Conservation (phyloP, 2,888 invertebrate species). For the Tinea semifulvella region DNA sequence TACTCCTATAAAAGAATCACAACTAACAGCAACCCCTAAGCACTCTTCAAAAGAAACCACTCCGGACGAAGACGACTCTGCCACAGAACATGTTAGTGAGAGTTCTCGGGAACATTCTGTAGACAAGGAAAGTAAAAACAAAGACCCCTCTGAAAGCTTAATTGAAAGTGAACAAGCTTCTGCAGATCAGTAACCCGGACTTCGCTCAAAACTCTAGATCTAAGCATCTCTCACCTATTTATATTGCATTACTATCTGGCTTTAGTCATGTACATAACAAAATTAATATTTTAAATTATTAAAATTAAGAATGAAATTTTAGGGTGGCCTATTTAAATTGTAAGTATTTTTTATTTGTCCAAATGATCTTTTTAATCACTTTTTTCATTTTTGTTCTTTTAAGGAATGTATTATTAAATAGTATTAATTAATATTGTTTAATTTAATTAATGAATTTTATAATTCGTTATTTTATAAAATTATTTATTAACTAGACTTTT, state of each 20-base stretch:
- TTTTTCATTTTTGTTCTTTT: conserved; percentile 41
- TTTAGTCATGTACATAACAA: conserved; percentile 21
- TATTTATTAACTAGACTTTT: conserved; percentile 11
- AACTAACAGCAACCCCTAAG: conserved; percentile 28
- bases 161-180: conserved; percentile 52
- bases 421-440: conserved; percentile 43
- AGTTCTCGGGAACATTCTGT: conserved; percentile 54
- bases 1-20: conserved; percentile 19
- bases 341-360: too few species aligned
- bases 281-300: conserved; percentile 28
- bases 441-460: conserved; percentile 23
- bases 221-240: conserved; percentile 56
- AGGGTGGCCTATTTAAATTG: conserved; percentile 58
- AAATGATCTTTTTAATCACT: neutral
- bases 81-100: conserved; percentile 48
- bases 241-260: conserved; percentile 48
- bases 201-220: conserved; percentile 54
- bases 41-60: conserved; percentile 38
- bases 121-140: conserved; percentile 45
- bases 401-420: conserved; percentile 56
- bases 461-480: neutral
- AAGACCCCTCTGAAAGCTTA: conserved; percentile 47
- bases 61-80: conserved; percentile 36
- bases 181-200: conserved; percentile 49
- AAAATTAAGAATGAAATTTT: neutral